phyloP scores from a whole-genome alignment of 2,888 invertebrate species.

The Agrotis puta region DNA sequence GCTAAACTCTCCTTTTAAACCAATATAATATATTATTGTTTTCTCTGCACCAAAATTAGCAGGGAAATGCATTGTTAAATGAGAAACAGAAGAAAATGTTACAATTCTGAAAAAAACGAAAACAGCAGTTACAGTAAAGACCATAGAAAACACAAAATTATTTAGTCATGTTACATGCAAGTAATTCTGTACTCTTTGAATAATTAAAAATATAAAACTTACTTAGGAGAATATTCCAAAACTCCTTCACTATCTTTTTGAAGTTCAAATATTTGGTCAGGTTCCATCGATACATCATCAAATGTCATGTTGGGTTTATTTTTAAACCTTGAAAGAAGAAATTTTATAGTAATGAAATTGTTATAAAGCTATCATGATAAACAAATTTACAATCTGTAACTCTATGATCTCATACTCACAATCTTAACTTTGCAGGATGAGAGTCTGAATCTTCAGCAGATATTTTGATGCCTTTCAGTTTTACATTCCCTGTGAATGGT shows the following conservation, averaged over 20 bases:
- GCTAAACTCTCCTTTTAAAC: conserved; percentile 97
- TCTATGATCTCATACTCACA: conserved; percentile 92
- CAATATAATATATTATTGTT: conserved; percentile 98
- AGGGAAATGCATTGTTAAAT: conserved; percentile 97
- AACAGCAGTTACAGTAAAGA: background rate
- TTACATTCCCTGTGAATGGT: conserved; percentile 98
- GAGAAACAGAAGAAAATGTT: conserved; percentile 97
- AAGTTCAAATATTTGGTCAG: conserved; percentile 98
- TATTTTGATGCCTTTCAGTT: conserved; percentile 98
- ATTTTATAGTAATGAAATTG: no score
- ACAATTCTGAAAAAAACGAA: conserved; percentile 93
- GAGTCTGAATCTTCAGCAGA: conserved; percentile 96
- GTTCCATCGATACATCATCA: conserved; percentile 94
- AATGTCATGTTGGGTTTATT: conserved; percentile 98
- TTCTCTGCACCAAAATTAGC: conserved; percentile 96
- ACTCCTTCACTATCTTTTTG: conserved; percentile 94
- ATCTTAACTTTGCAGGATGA: conserved; percentile 96
- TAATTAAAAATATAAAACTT: conserved; percentile 74
- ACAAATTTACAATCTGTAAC: background rate
- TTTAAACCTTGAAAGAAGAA: conserved; percentile 93
- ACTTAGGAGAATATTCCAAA: conserved; percentile 98
- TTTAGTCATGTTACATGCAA: background rate
- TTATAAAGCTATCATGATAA: no score
- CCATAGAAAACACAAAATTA: background rate
- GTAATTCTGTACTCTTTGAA: background rate